Evolutionary conservation across 2,888 invertebrate genomes (phyloP), one percentile per base, ranked within the genome.

Genomic region (Calameuta pallipes): DNA sequence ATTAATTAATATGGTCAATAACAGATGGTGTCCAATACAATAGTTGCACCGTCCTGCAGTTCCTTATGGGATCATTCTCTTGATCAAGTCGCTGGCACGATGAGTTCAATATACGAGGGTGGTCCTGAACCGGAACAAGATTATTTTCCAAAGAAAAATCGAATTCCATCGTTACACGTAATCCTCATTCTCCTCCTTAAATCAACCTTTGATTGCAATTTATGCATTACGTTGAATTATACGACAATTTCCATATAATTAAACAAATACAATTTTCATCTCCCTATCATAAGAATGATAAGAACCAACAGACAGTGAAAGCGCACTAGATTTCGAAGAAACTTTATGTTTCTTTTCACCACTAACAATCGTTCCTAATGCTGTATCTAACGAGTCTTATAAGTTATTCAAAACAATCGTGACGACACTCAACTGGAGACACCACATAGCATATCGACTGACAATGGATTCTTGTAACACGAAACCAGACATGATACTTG

Each of bases 1-100:
- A 56, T 56, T 56, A 56, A 56, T 56, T 23, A 56, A 23, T 9
- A 56, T 31, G 33, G 1, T 76, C 30, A 75, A 79, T 76, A 36
- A 68, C 77, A 87, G 87, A 87, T 83, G 82, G 82, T 84, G 81
- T 37, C 37, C 37, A 37, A 37, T 37, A 13, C 37, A 37, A 15
- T 56, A 56, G 78, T 84, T 70, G 80, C 83, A 12, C 81, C 84
- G 35, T 85, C 83, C 6, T 83, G 84, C 35, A 83, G 81, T 37
- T 85, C 86, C 71, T 83, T 84, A 77, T 86, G 87, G 88, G 84
- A 86, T 80, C 86, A 86, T 77, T 83, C 78, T 76, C 56, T 83
- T 81, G 83, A 87, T 68, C 86, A 83, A 69, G 80, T 80, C 23
- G 77, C 74, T 71, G 74, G 82, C 78, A 80, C 81, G 41, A 82